These are phyloP conservation scores for Macroramphosus scolopax DNA, from an alignment of 2,797 vertebrate genomes.

Conservation along the genomic window DNA sequence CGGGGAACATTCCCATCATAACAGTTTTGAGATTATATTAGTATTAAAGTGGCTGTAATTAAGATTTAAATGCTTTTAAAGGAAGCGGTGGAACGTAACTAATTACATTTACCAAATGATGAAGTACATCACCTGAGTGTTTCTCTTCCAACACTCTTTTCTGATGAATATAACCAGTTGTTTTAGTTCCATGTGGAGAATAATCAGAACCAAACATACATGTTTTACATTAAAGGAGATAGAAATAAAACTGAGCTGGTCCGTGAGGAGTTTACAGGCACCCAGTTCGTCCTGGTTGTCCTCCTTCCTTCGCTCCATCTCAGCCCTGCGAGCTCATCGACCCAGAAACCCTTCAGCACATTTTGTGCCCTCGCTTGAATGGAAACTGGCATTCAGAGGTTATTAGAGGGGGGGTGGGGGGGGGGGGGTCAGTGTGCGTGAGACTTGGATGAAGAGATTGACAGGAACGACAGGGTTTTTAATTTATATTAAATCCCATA, in stretches of 20 bases:
- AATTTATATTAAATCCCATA: too few relatives aligned
- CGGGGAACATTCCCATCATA: not conserved
- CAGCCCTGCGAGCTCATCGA: constrained; percentile 49
- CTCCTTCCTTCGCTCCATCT: constrained; percentile 42
- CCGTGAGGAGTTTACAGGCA: constrained; percentile 20
- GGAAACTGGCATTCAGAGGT: constrained; percentile 62
- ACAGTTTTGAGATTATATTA: constrained; percentile 2
- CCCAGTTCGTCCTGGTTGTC: constrained; percentile 51
- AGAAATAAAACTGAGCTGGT: constrained; percentile 2
- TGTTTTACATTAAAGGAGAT: too few relatives aligned
- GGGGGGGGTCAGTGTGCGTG: constrained; percentile 50
- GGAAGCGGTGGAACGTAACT: too few relatives aligned
- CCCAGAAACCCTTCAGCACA: constrained; percentile 68
- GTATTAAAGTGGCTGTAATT: constrained; percentile 9
- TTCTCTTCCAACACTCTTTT: too few relatives aligned
- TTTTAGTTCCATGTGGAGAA: not conserved
- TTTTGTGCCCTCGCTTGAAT: constrained; percentile 63
- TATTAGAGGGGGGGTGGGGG: constrained; percentile 38
- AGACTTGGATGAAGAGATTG: too few relatives aligned
- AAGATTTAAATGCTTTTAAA: constrained; percentile 6
- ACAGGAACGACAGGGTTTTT: too few relatives aligned
- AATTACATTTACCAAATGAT: too few relatives aligned
- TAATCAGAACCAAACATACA: too few relatives aligned
- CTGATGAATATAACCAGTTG: too few relatives aligned
- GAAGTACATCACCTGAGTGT: too few relatives aligned